Base-by-base conservation (phyloP, 2,888 invertebrate genomes). In the Eilema caniola region DNA sequence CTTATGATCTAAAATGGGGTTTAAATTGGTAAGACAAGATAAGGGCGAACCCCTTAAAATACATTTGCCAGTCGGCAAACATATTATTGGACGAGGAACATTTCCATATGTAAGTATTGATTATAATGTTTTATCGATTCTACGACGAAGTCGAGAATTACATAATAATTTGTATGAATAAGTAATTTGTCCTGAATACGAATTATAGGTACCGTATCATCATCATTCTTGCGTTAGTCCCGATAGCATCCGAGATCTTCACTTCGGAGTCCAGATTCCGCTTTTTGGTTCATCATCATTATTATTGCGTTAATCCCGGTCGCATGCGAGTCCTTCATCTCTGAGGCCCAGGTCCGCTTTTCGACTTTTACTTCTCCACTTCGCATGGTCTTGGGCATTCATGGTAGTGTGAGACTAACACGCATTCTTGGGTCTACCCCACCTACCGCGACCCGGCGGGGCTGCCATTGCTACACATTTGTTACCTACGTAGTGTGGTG, bases 71-170 rank as follows among this genome's bases (percentile, higher is more conserved):
- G 62, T 81, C 4, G 94, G 94, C 24, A 88, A 83, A 70, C 90
- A 93, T 84, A 72, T 88, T 25, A 87, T 95, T 62, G 95, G 95
- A 57, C 87, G 95, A 84, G 91, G 91, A n/a, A 88, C 88, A 70
- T 84, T 93, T 62, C 84, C 92, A 57, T 86, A 90, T 70, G 94
- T 94, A 86, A 90, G 93, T 89, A 71, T 12, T 8, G 1, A 56
- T 53, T 10, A 14, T 2, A 53, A 4, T 25, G 14, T 63, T n/a
- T 33, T 14, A 3, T 31, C 23, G n/a, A 28, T 11, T 16, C 14
- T 63, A 62, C 5, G 11, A 14, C 4, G 20, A 33, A 61, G n/a
- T 23, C n/a, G 5, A 61, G 11, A 33, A 7, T 62, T 33, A 5
- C 33, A 23, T 23, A 33, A 23, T 14, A 33, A 2, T 47, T 12